These are phyloP conservation scores for Podocnemis expansa DNA, from an alignment of 2,113 vertebrate genomes.

Conservation along the genomic window DNA sequence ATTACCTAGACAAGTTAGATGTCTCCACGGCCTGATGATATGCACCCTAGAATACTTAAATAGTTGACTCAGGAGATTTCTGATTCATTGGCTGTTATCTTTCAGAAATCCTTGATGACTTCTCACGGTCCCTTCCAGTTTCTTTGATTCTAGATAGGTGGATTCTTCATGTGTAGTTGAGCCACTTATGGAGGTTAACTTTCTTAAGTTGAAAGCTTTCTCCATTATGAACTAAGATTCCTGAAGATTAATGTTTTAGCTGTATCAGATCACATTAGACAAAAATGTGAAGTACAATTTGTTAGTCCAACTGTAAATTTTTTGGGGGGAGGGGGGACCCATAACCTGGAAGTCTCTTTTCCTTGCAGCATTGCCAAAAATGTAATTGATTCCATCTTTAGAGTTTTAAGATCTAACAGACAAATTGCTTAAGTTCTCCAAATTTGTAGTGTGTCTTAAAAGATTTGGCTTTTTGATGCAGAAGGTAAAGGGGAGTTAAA, in stretches of 20 bases:
- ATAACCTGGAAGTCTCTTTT: background rate
- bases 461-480: background rate
- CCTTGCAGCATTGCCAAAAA: background rate
- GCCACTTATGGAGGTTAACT: rapidly evolving
- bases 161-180: background rate
- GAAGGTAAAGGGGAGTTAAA: background rate
- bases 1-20: no score
- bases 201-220: rapidly evolving
- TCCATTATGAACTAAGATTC: background rate
- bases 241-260: background rate
- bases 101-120: no score
- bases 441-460: background rate
- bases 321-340: no score
- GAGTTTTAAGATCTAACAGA: background rate
- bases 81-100: no score
- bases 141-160: no score
- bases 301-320: rapidly evolving
- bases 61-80: no score
- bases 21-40: no score
- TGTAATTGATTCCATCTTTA: background rate
- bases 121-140: no score
- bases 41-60: no score
- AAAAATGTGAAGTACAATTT: background rate
- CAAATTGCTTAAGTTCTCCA: background rate
- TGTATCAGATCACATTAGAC: background rate